A percentile compares a stretch with the other conserved stretches of the same genome.
These are phyloP conservation scores for Albula glossodonta DNA, from an alignment of 2,113 vertebrate species.

Conservation along the genomic window DNA sequence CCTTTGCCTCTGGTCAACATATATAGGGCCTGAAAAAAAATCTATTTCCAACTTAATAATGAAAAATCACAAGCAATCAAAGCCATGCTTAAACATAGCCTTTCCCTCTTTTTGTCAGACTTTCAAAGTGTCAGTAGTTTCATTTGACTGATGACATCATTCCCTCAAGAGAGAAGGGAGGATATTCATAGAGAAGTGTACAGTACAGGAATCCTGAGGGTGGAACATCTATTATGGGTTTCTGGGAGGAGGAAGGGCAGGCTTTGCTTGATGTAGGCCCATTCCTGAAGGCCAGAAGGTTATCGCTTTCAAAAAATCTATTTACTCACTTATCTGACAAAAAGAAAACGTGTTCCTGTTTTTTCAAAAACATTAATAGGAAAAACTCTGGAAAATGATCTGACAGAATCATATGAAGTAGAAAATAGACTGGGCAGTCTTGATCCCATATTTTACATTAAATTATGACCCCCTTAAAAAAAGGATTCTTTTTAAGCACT, in stretches of 20 bases:
- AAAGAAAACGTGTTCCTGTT: background rate
- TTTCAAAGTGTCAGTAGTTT: background rate
- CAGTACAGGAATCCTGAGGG: slow-evolving; percentile 15
- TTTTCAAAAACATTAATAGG: background rate
- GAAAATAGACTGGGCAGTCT: no score
- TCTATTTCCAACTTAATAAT: no score
- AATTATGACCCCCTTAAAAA: background rate
- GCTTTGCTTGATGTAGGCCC: background rate
- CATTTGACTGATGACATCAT: slow-evolving; percentile 14
- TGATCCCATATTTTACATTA: no score
- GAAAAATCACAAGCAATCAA: no score
- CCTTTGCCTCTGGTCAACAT: no score
- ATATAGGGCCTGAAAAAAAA: no score
- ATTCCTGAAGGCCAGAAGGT: background rate
- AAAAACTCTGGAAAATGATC: background rate
- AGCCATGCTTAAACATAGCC: no score
- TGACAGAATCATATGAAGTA: background rate
- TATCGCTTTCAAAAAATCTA: background rate
- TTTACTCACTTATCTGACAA: background rate
- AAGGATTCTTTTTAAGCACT: background rate
- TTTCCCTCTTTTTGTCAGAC: background rate
- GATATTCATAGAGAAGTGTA: slow-evolving; percentile 22
- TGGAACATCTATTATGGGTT: slow-evolving; percentile 19
- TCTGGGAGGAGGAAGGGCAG: background rate
- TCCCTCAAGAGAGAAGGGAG: slow-evolving; percentile 14